phyloP scores from a whole-genome alignment of 2,113 vertebrate species.

The Ciconia stormi region DNA sequence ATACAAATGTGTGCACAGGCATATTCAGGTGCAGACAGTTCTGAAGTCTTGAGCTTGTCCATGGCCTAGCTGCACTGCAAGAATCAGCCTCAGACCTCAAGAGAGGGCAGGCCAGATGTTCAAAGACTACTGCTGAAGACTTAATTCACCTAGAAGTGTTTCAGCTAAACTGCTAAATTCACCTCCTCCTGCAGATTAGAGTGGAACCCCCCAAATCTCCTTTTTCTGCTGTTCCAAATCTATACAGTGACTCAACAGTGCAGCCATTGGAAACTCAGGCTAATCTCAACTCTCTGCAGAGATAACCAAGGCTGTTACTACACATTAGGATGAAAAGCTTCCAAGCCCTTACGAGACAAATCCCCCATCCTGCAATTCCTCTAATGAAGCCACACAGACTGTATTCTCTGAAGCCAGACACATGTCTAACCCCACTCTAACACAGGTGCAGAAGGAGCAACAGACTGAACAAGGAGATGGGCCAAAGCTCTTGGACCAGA shows the following conservation, averaged over 20 bases:
- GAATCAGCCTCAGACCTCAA: neutral
- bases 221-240: neutral
- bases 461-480: neutral
- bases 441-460: rapidly evolving
- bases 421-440: neutral
- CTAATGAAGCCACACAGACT: neutral
- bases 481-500: neutral
- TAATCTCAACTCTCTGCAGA: neutral
- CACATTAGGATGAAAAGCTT: neutral
- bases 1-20: neutral
- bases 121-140: neutral
- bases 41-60: neutral
- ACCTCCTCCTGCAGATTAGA: neutral
- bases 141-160: neutral
- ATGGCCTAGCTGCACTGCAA: neutral
- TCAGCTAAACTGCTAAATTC: neutral
- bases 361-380: neutral
- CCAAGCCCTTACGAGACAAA: neutral
- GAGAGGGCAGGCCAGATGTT: neutral
- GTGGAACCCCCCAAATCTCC: neutral
- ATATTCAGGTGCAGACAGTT: neutral
- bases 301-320: neutral
- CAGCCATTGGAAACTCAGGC: neutral
- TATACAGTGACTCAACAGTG: neutral
- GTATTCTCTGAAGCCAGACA: neutral